Evolutionary conservation across 2,797 vertebrate genomes (phyloP), one percentile per base, ranked within the genome.

Genomic region (Sternarchorhynchus goeldii): DNA sequence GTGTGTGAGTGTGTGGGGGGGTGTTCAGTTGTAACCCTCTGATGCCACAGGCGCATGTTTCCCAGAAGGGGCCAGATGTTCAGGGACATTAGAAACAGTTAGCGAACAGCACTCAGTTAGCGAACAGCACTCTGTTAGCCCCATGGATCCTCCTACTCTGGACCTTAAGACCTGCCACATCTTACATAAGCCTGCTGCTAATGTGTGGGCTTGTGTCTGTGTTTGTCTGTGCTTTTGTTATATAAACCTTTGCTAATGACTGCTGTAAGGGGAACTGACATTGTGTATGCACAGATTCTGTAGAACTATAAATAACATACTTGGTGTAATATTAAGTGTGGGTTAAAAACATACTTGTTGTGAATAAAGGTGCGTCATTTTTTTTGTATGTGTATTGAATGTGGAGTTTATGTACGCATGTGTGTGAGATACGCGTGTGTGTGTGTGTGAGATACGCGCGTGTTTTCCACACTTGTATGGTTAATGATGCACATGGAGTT

Each of bases 61-160:
- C 31, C 77, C 73, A 50, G 36, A 67, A 76, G 68, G 55, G 53
- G 53, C 73, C 79, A 81, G 75, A 76, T 76, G 79, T 70, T 81
- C 16, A 32, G 14, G 39, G 34, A 69, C 55, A 72, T 81, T 76
- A 72, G 60, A 81, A 73, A 80, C 63, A 41, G 4, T 50, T 50
- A 50, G 8, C 14, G 45, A 56, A 50, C 60, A 34, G 66, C 62
- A 56, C 36, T 58, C 29, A 25, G 50, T 32, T 25, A 70, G 32
- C 20, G 25, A 53, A 57, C 58, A 31, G 56, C 60, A 53, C 32
- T 56, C 21, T 32, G 41, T 36, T 50, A 71, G 25, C 25, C 21
- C 79, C 71, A 66, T 36, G 57, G 73, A 75, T 80, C 58, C 59
- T 63, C 59, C 59, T n/a, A 58, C 73, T 60, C 57, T 34, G 31